phyloP scores from a whole-genome alignment of 2,797 vertebrate genomes.

The Peromyscus nudipes region DNA sequence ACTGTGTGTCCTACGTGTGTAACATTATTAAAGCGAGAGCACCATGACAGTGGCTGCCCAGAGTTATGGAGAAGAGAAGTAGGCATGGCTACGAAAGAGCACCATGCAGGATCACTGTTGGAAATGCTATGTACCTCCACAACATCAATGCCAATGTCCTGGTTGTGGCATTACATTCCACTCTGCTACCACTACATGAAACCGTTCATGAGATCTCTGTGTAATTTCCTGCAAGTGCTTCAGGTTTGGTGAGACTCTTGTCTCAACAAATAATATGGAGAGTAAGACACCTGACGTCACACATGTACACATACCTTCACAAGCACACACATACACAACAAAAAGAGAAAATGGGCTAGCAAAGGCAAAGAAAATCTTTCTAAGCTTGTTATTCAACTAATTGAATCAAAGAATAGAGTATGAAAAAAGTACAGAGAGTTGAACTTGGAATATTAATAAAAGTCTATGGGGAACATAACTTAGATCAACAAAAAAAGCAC shows the following conservation, averaged over 20 bases:
- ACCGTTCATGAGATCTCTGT: not conserved
- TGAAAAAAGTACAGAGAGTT: too few relatives aligned
- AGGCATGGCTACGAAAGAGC: not conserved
- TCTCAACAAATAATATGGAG: not conserved
- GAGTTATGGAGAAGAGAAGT: not conserved
- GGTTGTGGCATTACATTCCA: not conserved
- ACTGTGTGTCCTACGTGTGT: not conserved
- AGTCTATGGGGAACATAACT: too few relatives aligned
- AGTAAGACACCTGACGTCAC: not conserved
- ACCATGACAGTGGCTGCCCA: not conserved
- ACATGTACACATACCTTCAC: not conserved
- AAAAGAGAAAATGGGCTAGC: too few relatives aligned
- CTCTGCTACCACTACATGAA: not conserved
- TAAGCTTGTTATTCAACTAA: too few relatives aligned
- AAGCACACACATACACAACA: not conserved
- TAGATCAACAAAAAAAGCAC: too few relatives aligned
- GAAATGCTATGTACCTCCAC: not conserved
- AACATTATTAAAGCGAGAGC: slow-evolving; percentile 4
- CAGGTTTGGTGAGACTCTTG: not conserved
- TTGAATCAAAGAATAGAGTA: too few relatives aligned
- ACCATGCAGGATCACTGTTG: not conserved
- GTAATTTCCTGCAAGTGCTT: not conserved
- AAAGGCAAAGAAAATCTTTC: too few relatives aligned
- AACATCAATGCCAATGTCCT: not conserved
- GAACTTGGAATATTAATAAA: too few relatives aligned